Evolutionary conservation across 2,797 vertebrate species (phyloP).

Genomic region (Artibeus jamaicensis): DNA sequence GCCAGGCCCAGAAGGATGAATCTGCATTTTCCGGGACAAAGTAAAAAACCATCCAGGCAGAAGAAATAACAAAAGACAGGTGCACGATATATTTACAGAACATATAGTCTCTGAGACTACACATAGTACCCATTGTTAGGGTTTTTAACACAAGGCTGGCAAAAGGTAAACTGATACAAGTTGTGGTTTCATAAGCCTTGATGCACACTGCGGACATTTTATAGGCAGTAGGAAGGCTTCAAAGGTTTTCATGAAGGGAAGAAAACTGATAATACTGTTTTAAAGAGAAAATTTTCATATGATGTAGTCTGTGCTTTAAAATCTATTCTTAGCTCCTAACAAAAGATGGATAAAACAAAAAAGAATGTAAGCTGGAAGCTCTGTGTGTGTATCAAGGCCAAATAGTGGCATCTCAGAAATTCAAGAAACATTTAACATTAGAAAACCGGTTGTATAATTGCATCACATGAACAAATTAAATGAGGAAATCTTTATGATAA

Average conservation of each 20-base stretch:
- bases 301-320: background rate
- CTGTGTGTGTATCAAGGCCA: background rate
- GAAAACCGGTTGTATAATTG: background rate
- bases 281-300: background rate
- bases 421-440: background rate
- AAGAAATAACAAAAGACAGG: background rate
- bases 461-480: background rate
- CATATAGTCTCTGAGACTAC: constrained; percentile 64
- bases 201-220: constrained; percentile 2
- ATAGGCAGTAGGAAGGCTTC: background rate
- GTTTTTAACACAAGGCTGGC: background rate
- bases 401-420: background rate
- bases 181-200: background rate
- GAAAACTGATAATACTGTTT: background rate
- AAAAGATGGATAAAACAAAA: background rate
- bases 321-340: background rate
- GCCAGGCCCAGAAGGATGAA: background rate
- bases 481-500: background rate
- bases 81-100: constrained; percentile 75
- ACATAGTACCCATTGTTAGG: background rate
- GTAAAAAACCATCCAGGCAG: background rate
- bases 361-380: background rate
- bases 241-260: background rate
- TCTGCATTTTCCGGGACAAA: background rate
- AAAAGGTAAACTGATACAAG: background rate